Base-by-base conservation (phyloP, 2,888 invertebrate genomes). In the Punctoribates punctum region DNA sequence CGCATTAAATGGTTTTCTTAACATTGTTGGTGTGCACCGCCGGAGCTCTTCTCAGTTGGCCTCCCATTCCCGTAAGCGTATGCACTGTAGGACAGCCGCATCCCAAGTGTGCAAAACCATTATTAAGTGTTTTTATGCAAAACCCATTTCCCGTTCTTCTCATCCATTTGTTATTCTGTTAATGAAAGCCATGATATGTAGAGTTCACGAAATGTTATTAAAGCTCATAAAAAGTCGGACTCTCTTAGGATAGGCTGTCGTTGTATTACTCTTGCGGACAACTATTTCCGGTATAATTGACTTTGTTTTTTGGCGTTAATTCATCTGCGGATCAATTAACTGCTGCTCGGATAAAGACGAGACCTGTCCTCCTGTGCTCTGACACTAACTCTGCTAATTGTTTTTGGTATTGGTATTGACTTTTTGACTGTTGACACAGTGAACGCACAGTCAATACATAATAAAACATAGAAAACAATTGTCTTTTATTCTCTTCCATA, bases 221-320 rank as follows among this genome's bases (percentile, higher is more conserved):
- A 60, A 60, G 27, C 60, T 27, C 60, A 60, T 60, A 60, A 60
- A 60, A 60, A 60, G 25, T 27, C n/a, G 3, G 8, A 34, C 34
- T 34, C 34, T 34, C 34, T 5, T 3, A 8, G 34, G 34, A 34
- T 8, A 34, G 25, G 25, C 9, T 60, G 15, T 27, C 4, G 29
- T n/a, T 20, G n/a, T 9, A 2, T 13, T 27, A 6, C 1, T 38
- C 2, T 67, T 67, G 13, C 11, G 67, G 67, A 67, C 38, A 17
- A 67, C 34, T 67, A 67, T 67, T 67, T 67, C 67, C 67, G 67
- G 67, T 67, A 67, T 67, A 38, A 67, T 67, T n/a, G 34, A 20
- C 34, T 34, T 34, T 34, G 34, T 34, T 38, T 67, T 38, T 60
- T 60, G 25, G 20, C 13, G 25, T 27, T 60, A 11, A 15, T 8